These are phyloP conservation scores for Collichthys lucidus DNA, from an alignment of 2,113 vertebrate species.

Conservation along the genomic window DNA sequence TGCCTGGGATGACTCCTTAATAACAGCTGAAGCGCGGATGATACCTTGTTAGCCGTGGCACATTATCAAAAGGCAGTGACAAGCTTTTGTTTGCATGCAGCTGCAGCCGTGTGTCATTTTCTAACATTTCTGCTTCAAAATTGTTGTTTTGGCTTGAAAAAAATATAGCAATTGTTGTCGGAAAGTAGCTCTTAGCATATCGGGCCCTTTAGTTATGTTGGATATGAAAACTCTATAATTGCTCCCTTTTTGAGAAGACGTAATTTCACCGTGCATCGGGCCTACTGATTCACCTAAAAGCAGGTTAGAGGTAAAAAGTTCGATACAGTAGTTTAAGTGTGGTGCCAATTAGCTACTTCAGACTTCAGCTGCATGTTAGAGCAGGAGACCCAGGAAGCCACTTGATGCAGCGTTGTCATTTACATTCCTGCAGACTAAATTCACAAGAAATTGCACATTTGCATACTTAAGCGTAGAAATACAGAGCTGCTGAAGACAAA, in stretches of 20 bases:
- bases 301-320: constrained; percentile 41
- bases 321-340: constrained; percentile 27
- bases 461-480: background rate
- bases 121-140: constrained; percentile 34
- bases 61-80: constrained; percentile 72
- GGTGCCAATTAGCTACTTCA: constrained; percentile 26
- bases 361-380: constrained; percentile 18
- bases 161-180: constrained; percentile 9
- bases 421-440: constrained; percentile 32
- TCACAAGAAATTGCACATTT: background rate
- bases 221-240: constrained; percentile 49
- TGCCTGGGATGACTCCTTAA: constrained; percentile 80
- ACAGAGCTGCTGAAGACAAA: background rate
- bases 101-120: background rate
- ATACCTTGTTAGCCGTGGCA: constrained; percentile 76
- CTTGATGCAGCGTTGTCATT: constrained; percentile 25
- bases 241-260: constrained; percentile 10
- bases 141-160: constrained; percentile 46
- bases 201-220: constrained; percentile 37
- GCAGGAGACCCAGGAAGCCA: constrained; percentile 26
- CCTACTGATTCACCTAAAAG: constrained; percentile 48
- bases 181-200: background rate
- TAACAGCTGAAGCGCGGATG: constrained; percentile 75
- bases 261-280: constrained; percentile 32
- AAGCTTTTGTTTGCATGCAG: constrained; percentile 18